Evolutionary conservation across 2,797 vertebrate species (phyloP).

Genomic region (Rhabdomys pumilio): DNA sequence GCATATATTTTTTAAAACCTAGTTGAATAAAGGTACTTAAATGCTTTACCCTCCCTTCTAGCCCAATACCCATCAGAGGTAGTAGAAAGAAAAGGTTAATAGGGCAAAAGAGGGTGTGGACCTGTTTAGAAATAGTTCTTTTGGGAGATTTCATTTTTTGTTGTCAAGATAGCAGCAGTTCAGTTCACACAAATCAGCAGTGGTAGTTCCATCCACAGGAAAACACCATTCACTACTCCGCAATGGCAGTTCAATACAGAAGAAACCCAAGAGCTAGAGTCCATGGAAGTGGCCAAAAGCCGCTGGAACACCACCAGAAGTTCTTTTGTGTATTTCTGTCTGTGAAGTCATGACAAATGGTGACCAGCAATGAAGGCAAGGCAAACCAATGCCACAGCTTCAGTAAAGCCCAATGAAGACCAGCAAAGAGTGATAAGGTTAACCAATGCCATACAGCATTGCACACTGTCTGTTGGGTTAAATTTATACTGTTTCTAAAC

Average conservation of each 20-base stretch:
- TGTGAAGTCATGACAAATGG: background rate
- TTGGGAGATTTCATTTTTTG: background rate
- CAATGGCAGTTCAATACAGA: background rate
- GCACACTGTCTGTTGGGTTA: background rate
- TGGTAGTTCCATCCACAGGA: background rate
- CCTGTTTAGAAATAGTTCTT: background rate
- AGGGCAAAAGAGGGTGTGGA: background rate
- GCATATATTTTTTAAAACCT: background rate
- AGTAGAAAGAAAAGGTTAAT: background rate
- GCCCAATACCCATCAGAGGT: background rate
- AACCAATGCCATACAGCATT: background rate
- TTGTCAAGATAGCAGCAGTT: background rate
- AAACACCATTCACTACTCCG: background rate
- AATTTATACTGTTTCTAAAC: background rate
- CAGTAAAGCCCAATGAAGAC: background rate
- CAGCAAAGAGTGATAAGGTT: background rate
- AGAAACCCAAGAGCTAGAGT: background rate
- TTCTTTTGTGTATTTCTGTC: background rate
- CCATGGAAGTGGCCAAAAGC: fast-evolving
- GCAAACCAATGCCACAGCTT: background rate
- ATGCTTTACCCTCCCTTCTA: background rate
- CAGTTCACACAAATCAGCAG: background rate
- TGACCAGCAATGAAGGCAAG: background rate
- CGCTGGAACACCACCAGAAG: background rate
- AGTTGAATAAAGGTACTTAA: background rate